Base-by-base conservation (phyloP, 2,888 invertebrate species). In the Nematopogon swammerdamellus region DNA sequence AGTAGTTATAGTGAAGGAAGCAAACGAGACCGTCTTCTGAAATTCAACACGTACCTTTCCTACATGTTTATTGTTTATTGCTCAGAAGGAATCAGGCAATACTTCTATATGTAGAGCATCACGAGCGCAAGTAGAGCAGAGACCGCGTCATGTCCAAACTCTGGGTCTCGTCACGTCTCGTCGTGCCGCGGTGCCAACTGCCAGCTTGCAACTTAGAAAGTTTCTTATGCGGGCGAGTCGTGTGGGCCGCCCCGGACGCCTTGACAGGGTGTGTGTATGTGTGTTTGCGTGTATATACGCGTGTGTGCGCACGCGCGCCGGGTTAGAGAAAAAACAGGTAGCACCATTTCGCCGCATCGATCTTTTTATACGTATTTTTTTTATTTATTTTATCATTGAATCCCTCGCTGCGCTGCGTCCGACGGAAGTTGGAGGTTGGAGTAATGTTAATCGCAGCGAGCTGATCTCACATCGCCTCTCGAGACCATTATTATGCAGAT, bases 401-500 rank as follows among this genome's bases (percentile, higher is more conserved):
- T 76, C 70, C 70, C 67, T 64, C 65, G 60, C 71, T 68, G 56
- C 65, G 68, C 68, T 66, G 58, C 61, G 65, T 65, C 69, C 60
- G 70, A 74, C 79, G 77, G 79, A 79, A 76, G 79, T 76, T 76
- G 76, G 74, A 74, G 75, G 72, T 76, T 14, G 8, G 36, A 14
- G 36, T 14, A 4, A 36, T 14, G 36, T 14, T 14, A 4, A 14
- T 36, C 36, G 36, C 36, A 14, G 36, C 8, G n/a, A 36, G n/a
- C 8, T 14, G 11, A 36, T 36, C 36, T 36, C 10, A 25, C 5
- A 4, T 10, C 25, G 25, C 36, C 36, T 6, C 8, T 14, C 36
- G 11, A 25, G 25, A 14, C 36, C 11, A 36, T 14, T 14, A 36
- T 25, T 36, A 36, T 36, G 36, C 36, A 36, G n/a, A 36, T 36